phyloP scores from a whole-genome alignment of 2,797 vertebrate genomes.

The Podarcis lilfordi region DNA sequence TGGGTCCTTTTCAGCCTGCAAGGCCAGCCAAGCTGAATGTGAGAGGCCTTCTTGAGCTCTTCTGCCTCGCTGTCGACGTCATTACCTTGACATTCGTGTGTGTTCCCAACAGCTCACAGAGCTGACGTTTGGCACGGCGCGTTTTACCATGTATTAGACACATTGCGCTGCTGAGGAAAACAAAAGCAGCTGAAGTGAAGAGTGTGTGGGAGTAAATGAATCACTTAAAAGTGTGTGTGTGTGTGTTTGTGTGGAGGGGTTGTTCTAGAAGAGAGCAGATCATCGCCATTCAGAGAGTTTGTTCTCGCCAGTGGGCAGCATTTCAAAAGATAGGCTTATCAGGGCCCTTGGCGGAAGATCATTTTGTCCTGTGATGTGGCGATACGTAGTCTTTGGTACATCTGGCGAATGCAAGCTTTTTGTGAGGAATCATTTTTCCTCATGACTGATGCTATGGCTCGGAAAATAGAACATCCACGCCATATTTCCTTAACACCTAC shows the following conservation, averaged over 20 bases:
- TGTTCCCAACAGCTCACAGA: constrained; percentile 36
- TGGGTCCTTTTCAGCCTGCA: constrained; percentile 10
- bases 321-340: constrained; percentile 12
- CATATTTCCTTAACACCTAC: not conserved
- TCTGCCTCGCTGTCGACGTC: constrained; percentile 28
- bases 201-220: constrained; percentile 72
- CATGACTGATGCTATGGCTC: not conserved
- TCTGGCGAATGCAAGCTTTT: not conserved
- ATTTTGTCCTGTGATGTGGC: not conserved
- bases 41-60: not conserved
- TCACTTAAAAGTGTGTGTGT: constrained; percentile 55
- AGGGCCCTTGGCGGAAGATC: not conserved
- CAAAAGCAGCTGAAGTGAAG: constrained; percentile 75
- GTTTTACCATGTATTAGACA: constrained; percentile 71
- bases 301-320: constrained; percentile 15
- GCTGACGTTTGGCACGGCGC: constrained; percentile 65
- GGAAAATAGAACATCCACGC: not conserved
- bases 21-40: constrained; percentile 45
- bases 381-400: not conserved
- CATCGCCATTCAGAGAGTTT: not conserved
- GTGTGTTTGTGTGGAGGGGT: not conserved
- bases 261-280: constrained; percentile 26
- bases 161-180: constrained; percentile 70
- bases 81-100: constrained; percentile 65
- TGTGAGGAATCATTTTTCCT: not conserved